These are phyloP conservation scores for Myathropa florea DNA, from an alignment of 2,888 invertebrate genomes.

Conservation along the genomic window DNA sequence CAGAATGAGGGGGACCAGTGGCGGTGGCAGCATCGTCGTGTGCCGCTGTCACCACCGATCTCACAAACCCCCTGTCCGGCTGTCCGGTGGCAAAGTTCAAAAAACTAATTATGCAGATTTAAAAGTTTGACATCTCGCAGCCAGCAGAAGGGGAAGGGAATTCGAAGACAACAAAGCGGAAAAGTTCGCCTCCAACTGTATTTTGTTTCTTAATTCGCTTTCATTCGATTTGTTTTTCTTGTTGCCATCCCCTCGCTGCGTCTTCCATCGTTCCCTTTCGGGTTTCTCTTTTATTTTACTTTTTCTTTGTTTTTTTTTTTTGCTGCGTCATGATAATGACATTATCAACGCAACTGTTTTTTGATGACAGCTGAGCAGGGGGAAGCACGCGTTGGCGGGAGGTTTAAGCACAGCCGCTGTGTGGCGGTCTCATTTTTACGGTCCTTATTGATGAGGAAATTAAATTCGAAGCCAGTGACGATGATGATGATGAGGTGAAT, in stretches of 20 bases:
- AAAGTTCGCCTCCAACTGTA: conserved; percentile 29
- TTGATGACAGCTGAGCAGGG: conserved; percentile 21
- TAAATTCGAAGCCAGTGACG: conserved; percentile 3
- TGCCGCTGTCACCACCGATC: neutral
- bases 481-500: neutral
- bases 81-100: conserved; percentile 56
- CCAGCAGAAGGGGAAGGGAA: too few species aligned
- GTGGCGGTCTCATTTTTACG: conserved; percentile 26
- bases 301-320: neutral
- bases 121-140: conserved; percentile 37
- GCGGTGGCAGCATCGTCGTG: neutral
- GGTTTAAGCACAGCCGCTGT: neutral
- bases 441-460: conserved; percentile 32
- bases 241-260: too few species aligned
- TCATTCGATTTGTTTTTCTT: conserved; percentile 23
- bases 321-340: conserved; percentile 55
- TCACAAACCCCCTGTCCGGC: neutral
- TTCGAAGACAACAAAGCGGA: conserved; percentile 1
- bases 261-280: neutral
- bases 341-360: conserved; percentile 48
- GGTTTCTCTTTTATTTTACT: neutral
- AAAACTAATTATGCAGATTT: conserved; percentile 67
- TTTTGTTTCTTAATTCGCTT: conserved; percentile 37
- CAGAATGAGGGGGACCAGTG: neutral
- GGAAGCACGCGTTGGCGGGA: neutral